Evolutionary conservation across 1,140 invertebrate species (phyloP).

Genomic region (Cyphomyrmex costatus): DNA sequence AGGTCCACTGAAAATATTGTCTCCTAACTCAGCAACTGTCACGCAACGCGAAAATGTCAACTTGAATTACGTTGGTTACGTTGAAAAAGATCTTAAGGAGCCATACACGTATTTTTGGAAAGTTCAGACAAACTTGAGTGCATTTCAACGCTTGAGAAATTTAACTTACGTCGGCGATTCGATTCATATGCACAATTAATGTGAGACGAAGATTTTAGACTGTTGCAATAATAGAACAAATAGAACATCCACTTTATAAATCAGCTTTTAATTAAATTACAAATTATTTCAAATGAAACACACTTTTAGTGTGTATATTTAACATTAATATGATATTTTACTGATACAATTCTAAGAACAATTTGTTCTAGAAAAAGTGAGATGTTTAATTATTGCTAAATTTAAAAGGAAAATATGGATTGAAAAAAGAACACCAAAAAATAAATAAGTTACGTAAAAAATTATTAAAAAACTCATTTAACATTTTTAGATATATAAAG

Average conservation of each 20-base stretch:
- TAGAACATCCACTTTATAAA: not conserved
- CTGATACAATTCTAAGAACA: not conserved
- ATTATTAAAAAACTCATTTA: not conserved
- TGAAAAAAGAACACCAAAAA: not conserved
- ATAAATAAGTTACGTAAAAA: not conserved
- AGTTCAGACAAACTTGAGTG: not conserved
- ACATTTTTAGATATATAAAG: not conserved
- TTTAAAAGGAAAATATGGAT: not conserved
- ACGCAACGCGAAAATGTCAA: constrained; percentile 68
- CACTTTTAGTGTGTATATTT: not conserved
- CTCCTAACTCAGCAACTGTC: constrained; percentile 50
- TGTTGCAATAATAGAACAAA: not conserved
- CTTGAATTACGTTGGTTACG: constrained; percentile 34
- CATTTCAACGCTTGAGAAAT: not conserved
- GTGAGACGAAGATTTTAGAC: not conserved
- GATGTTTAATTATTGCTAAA: constrained; percentile 2
- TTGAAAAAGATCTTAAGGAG: constrained; percentile 53
- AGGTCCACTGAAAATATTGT: constrained; percentile 15
- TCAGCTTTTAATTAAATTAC: not conserved
- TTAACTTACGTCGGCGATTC: not conserved
- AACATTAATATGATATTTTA: not conserved
- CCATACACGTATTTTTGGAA: not conserved
- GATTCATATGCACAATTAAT: not conserved
- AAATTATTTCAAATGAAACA: not conserved
- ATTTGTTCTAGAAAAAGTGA: not conserved